Conservation (phyloP, 2,113 vertebrate species). For the Leptobrachium leishanense region DNA sequence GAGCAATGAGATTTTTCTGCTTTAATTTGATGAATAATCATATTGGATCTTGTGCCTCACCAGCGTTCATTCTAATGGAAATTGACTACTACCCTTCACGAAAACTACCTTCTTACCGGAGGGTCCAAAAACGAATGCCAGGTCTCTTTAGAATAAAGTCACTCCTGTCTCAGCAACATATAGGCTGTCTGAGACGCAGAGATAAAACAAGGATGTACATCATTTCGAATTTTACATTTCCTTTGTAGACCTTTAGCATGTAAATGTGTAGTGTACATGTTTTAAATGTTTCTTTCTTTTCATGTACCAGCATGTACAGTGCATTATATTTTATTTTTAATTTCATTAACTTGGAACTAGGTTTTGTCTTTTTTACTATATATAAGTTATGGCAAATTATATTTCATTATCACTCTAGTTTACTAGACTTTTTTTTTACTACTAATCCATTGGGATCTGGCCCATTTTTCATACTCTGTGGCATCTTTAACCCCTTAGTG, state of each 20-base stretch:
- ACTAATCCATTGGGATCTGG: too few species aligned
- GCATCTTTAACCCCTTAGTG: too few species aligned
- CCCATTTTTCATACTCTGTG: too few species aligned
- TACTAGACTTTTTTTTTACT: too few species aligned
- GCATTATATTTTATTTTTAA: too few species aligned
- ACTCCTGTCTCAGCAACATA: not conserved
- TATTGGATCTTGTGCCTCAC: slow-evolving; percentile 11
- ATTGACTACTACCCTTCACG: slow-evolving; percentile 30
- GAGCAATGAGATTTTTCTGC: slow-evolving; percentile 4
- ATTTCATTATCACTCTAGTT: too few species aligned
- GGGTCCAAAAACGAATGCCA: slow-evolving; percentile 7
- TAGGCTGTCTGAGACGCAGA: slow-evolving; percentile 5
- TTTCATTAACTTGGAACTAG: too few species aligned
- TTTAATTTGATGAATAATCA: slow-evolving; percentile 29
- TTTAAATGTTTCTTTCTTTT: too few species aligned
- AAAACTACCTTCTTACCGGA: slow-evolving; percentile 27
- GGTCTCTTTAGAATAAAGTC: not conserved
- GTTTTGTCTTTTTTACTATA: too few species aligned
- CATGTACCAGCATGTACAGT: too few species aligned
- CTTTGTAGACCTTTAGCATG: not conserved
- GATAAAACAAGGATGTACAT: slow-evolving; percentile 11
- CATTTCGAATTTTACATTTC: not conserved
- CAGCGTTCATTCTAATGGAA: slow-evolving; percentile 21
- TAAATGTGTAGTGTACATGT: too few species aligned
- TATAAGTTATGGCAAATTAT: not conserved